These are phyloP conservation scores for Geophilus truncorum DNA, from an alignment of 2,888 invertebrate species.

Conservation along the genomic window DNA sequence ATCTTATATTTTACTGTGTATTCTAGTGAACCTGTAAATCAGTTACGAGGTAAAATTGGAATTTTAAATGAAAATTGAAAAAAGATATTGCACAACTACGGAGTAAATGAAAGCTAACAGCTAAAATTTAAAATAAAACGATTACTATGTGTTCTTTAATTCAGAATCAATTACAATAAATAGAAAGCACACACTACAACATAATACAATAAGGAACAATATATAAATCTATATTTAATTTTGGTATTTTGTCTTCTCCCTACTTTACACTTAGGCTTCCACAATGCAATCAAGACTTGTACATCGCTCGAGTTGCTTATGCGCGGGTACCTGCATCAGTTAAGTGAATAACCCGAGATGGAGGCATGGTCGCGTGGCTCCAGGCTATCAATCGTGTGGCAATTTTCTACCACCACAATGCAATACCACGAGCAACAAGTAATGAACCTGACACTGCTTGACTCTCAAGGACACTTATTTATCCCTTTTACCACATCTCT, in stretches of 20 bases:
- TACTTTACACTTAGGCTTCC: too few relatives aligned
- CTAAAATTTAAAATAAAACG: too few relatives aligned
- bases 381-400: constrained; percentile 19
- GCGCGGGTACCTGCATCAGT: not conserved
- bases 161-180: too few relatives aligned
- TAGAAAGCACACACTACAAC: too few relatives aligned
- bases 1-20: not conserved
- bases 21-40: not conserved
- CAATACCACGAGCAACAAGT: constrained; percentile 15
- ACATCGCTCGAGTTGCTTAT: not conserved
- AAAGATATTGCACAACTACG: not conserved
- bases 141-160: too few relatives aligned
- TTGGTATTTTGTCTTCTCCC: too few relatives aligned
- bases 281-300: not conserved
- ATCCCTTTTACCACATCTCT: not conserved
- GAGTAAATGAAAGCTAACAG: too few relatives aligned
- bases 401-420: constrained; percentile 2
- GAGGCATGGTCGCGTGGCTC: not conserved
- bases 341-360: not conserved
- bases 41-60: not conserved
- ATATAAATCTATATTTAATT: too few relatives aligned
- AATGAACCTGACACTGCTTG: not conserved
- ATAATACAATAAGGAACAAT: too few relatives aligned
- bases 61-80: not conserved
- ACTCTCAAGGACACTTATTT: not conserved